phyloP scores from a whole-genome alignment of 2,113 vertebrate genomes.

The Paramisgurnus dabryanus region DNA sequence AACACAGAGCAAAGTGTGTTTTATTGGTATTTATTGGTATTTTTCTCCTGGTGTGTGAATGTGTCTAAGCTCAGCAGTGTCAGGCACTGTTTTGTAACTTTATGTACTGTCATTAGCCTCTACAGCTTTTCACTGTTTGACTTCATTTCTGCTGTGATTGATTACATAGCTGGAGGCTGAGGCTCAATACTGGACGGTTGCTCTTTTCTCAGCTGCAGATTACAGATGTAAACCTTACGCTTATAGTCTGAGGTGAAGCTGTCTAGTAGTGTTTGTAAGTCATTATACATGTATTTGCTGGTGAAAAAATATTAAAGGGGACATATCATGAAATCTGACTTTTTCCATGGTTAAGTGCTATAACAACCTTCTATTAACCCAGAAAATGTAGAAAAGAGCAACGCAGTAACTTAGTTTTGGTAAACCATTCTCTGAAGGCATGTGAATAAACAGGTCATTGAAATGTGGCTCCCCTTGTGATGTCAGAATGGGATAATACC shows the following conservation, averaged over 20 bases:
- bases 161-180: conserved; percentile 33
- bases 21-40: not conserved
- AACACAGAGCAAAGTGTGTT: not conserved
- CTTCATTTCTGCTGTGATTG: conserved; percentile 17
- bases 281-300: too few species aligned
- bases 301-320: too few species aligned
- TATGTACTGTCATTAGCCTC: not conserved
- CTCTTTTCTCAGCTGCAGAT: not conserved
- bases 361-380: too few species aligned
- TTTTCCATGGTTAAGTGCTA: too few species aligned
- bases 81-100: not conserved
- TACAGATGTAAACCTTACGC: not conserved
- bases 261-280: not conserved
- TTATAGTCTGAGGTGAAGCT: conserved; percentile 6
- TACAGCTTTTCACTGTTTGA: not conserved
- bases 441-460: too few species aligned
- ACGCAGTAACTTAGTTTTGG: too few species aligned
- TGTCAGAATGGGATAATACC: too few species aligned
- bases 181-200: not conserved
- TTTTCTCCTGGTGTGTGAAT: not conserved
- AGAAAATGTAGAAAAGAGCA: too few species aligned
- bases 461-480: too few species aligned
- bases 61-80: not conserved
- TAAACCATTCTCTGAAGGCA: too few species aligned
- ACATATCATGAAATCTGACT: too few species aligned